Base-by-base conservation (phyloP, 2,888 invertebrate species). In the Parnassius glacialis region DNA sequence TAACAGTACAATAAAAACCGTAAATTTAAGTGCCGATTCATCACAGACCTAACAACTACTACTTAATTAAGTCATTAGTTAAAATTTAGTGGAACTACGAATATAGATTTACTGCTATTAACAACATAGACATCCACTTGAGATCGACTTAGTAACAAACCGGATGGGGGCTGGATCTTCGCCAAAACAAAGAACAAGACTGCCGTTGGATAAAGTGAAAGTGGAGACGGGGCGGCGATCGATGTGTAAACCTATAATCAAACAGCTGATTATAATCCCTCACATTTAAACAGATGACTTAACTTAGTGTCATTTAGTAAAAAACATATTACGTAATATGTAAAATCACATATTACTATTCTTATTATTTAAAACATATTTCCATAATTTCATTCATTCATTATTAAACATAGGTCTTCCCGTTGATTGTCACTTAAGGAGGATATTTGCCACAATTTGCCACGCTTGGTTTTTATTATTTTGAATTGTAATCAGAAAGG, bases 171-270 rank as follows among this genome's bases (percentile, higher is more conserved):
- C 81, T 89, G 87, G 87, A 81, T 66, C 65, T 64, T 68, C 76
- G 88, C 88, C 89, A 89, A 87, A 82, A 81, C 78, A 81, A 80
- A 80, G 79, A 73, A 73, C 68, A 70, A 70, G 69, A 74, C 70
- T 77, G 74, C 79, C 70, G 76, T 78, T 73, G 75, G 79, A 71
- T 75, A 69, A 67, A 73, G 74, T 81, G 85, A 87, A 87, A 70
- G 69, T 71, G 67, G 68, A 65, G 10, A 47, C 47, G 81, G 82
- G 76, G 72, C 75, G 69, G 71, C 73, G 84, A 86, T 90, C 90
- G 80, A 90, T 88, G 87, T 61, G 41, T 41, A 77, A 80, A 76
- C 76, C 73, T 72, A 74, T 65, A 52, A 72, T 68, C 72, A 71
- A 84, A 80, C 85, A 86, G 83, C 84, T 88, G 84, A 83, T 84